Evolutionary conservation across 2,888 invertebrate species (phyloP).

Genomic region (Drosophila meridiana): DNA sequence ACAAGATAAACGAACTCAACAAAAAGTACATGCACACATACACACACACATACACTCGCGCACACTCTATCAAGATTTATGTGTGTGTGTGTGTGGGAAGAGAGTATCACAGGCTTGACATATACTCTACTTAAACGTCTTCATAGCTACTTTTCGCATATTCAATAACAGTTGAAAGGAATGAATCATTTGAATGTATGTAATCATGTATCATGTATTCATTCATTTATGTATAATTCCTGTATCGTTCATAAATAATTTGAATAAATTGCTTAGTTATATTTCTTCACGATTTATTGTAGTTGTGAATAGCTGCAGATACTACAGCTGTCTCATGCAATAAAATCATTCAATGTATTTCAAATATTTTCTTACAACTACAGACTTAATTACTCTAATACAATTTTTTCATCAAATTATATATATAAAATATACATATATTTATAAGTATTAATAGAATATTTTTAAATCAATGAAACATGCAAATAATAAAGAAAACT

Average conservation of each 20-base stretch:
- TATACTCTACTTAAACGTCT: not conserved
- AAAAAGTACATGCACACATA: constrained; percentile 21
- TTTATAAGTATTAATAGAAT: no score
- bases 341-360: not conserved
- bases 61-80: constrained; percentile 3
- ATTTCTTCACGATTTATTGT: no score
- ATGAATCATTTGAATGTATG: not conserved
- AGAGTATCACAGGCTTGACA: not conserved
- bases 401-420: no score
- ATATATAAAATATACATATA: no score
- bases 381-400: no score
- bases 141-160: no score
- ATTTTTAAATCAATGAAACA: no score
- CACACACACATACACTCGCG: not conserved
- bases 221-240: not conserved
- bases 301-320: no score
- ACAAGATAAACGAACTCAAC: constrained; percentile 74
- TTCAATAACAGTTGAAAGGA: not conserved
- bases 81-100: not conserved
- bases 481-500: no score
- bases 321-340: not conserved
- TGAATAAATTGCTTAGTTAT: not conserved
- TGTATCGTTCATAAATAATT: not conserved
- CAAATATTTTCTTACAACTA: not conserved
- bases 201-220: no score